A percentile compares a stretch with the other conserved stretches of the same genome.
These are phyloP conservation scores for Ips nitidus DNA, from an alignment of 1,140 invertebrate species.

Conservation along the genomic window DNA sequence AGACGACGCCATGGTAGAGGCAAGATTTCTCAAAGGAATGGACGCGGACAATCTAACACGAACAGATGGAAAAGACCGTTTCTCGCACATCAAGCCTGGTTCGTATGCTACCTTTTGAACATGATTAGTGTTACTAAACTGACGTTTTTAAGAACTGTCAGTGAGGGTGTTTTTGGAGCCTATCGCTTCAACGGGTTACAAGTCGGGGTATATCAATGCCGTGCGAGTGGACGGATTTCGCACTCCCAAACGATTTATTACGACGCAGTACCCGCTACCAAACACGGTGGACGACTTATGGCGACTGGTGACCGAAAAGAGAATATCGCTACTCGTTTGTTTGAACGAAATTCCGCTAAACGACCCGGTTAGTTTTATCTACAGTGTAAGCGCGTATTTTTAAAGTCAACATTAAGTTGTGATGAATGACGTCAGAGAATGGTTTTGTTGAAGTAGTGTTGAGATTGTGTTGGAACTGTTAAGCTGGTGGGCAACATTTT, in stretches of 20 bases:
- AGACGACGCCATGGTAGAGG: too few species aligned
- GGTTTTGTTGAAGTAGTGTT: too few species aligned
- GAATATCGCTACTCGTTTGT: conserved; percentile 58
- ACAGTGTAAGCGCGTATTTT: conserved; percentile 54
- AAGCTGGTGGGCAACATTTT: too few species aligned
- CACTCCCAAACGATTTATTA: conserved; percentile 49
- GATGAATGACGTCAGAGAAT: conserved; percentile 29
- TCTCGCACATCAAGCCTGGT: neutral
- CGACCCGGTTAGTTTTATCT: conserved; percentile 37
- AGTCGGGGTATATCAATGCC: conserved; percentile 49
- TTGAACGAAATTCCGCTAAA: conserved; percentile 50
- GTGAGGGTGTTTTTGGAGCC: conserved; percentile 42
- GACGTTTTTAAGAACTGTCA: neutral
- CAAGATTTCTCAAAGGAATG: neutral
- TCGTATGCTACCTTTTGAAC: neutral
- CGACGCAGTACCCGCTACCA: conserved; percentile 58
- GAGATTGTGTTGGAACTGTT: too few species aligned
- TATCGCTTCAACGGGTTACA: conserved; percentile 59
- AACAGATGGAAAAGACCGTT: neutral
- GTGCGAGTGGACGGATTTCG: conserved; percentile 41
- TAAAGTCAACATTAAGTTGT: conserved; percentile 51
- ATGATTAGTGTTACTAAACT: neutral
- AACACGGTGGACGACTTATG: conserved; percentile 62
- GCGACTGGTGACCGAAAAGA: conserved; percentile 62
- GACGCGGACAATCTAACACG: neutral